A percentile compares a stretch with the other conserved stretches of the same genome.
Conservation (phyloP, 2,888 invertebrate genomes). For the Apantesis nais region DNA sequence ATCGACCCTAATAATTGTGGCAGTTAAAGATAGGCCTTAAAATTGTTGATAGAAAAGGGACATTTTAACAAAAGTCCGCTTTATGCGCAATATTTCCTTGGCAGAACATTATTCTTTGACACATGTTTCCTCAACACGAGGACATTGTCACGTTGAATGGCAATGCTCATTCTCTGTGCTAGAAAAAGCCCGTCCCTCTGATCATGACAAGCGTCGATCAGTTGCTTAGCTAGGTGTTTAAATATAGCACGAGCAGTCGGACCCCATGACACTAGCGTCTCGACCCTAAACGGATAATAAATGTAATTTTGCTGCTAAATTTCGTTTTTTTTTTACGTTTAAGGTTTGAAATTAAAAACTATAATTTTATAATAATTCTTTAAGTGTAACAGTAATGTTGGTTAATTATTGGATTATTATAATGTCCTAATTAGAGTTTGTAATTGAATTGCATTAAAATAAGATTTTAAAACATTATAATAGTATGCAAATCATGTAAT, state of each 20-base stretch:
- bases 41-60: background rate
- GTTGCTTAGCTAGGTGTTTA: no score
- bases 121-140: background rate
- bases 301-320: no score
- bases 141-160: no score
- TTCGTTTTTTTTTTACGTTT: no score
- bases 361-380: no score
- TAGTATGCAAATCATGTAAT: slow-evolving; percentile 18
- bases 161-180: no score
- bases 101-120: background rate
- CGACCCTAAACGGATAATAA: no score
- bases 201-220: no score
- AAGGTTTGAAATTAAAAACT: no score
- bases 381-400: background rate
- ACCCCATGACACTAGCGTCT: no score
- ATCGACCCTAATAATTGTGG: background rate
- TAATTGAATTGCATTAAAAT: slow-evolving; percentile 19
- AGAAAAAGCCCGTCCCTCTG: no score
- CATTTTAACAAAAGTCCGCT: background rate
- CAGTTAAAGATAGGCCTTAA: background rate
- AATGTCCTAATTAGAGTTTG: slow-evolving; percentile 1
- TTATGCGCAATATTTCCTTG: background rate
- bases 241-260: no score
- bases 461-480: slow-evolving; percentile 2
- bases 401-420: background rate